These are phyloP conservation scores for Iselma pallidipennis DNA, from an alignment of 2,888 invertebrate species.

Conservation along the genomic window DNA sequence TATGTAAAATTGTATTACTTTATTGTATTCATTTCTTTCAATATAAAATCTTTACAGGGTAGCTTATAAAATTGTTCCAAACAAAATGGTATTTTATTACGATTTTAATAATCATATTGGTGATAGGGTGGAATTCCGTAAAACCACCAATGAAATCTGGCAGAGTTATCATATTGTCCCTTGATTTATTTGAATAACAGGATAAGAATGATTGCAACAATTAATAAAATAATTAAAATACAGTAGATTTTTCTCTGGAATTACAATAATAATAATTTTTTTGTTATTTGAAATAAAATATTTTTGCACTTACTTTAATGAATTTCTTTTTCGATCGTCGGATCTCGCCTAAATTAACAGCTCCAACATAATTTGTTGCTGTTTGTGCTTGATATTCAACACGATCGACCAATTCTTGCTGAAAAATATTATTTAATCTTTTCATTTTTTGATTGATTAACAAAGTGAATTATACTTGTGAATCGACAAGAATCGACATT, in stretches of 20 bases:
- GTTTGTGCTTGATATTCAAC: constrained; percentile 69
- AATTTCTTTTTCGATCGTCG: constrained; percentile 57
- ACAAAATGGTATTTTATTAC: constrained; percentile 57
- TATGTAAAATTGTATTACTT: constrained; percentile 53
- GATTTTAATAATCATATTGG: constrained; percentile 53
- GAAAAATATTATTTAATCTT: constrained; percentile 13
- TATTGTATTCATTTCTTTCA: not conserved
- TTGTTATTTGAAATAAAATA: not conserved
- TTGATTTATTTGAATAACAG: constrained; percentile 11
- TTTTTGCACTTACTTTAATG: constrained; percentile 57
- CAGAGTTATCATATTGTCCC: not conserved
- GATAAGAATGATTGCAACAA: constrained; percentile 10
- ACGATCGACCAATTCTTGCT: constrained; percentile 70
- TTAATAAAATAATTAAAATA: constrained; percentile 1
- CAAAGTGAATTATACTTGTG: constrained; percentile 61
- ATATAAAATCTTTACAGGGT: constrained; percentile 50
- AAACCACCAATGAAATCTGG: not conserved
- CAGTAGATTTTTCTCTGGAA: constrained; percentile 19
- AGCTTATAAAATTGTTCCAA: constrained; percentile 56
- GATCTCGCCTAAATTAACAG: constrained; percentile 60
- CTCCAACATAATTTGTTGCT: constrained; percentile 64
- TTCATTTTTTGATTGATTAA: not conserved
- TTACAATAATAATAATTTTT: not conserved
- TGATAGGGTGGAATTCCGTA: constrained; percentile 54
- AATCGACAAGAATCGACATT: constrained; percentile 79